Conservation (phyloP, 2,797 vertebrate species). For the Macropodus opercularis region DNA sequence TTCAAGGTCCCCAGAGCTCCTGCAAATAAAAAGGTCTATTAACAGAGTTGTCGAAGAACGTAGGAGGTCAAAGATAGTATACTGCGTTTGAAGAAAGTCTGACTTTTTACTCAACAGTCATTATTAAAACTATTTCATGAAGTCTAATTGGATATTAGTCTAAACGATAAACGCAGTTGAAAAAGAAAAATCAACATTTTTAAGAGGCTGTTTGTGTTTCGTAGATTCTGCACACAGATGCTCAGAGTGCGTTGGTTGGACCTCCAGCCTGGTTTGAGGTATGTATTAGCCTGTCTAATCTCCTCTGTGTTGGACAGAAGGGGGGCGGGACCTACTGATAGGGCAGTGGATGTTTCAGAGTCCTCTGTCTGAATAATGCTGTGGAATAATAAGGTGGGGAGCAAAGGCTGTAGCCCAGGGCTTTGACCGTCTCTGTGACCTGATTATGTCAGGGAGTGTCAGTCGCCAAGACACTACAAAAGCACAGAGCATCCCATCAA, state of each 20-base stretch:
- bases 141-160: constrained; percentile 28
- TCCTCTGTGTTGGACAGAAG: constrained; percentile 47
- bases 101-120: constrained; percentile 26
- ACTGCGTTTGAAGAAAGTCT: constrained; percentile 27
- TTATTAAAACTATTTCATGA: constrained; percentile 7
- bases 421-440: constrained; percentile 91
- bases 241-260: constrained; percentile 54
- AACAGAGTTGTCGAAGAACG: constrained; percentile 46
- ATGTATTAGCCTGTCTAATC: constrained; percentile 74
- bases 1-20: constrained; percentile 60
- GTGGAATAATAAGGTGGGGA: constrained; percentile 87
- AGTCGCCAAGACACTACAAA: constrained; percentile 90
- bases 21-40: constrained; percentile 53
- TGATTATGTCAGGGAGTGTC: constrained; percentile 92
- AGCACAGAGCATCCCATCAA: constrained; percentile 88
- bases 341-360: constrained; percentile 80
- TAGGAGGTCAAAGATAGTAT: constrained; percentile 37
- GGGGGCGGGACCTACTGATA: constrained; percentile 65
- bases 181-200: constrained; percentile 10
- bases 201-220: constrained; percentile 14
- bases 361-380: constrained; percentile 85
- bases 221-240: constrained; percentile 29
- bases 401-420: constrained; percentile 87
- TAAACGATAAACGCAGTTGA: constrained; percentile 24
- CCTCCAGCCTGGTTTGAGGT: constrained; percentile 67